These are phyloP conservation scores for Ypsolopha scabrella DNA, from an alignment of 2,888 invertebrate species.

Conservation along the genomic window DNA sequence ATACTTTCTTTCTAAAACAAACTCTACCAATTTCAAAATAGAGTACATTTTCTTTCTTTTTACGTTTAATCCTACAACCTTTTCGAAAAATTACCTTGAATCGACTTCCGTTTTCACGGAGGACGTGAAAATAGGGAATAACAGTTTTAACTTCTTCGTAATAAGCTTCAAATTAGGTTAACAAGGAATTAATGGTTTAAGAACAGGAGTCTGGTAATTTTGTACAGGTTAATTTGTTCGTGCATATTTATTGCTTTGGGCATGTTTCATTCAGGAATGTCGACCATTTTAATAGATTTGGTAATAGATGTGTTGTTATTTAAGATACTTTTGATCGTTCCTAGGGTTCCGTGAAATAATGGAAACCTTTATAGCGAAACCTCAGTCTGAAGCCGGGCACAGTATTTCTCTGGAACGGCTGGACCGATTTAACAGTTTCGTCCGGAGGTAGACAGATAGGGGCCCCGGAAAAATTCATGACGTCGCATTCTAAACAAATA, in stretches of 20 bases:
- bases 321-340: too few relatives aligned
- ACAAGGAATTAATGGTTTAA: slow-evolving; percentile 5
- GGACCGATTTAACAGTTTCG: too few relatives aligned
- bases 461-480: too few relatives aligned
- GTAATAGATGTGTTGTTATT: not conserved
- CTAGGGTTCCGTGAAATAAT: too few relatives aligned
- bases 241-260: slow-evolving; percentile 3
- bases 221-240: slow-evolving; percentile 4
- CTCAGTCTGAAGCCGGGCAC: too few relatives aligned
- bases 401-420: too few relatives aligned
- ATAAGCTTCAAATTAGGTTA: slow-evolving; percentile 10
- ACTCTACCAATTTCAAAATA: slow-evolving; percentile 25
- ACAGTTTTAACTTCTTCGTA: not conserved
- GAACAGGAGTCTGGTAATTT: slow-evolving; percentile 1
- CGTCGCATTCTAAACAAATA: too few relatives aligned
- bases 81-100: slow-evolving; percentile 4
- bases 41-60: slow-evolving; percentile 22
- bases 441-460: too few relatives aligned
- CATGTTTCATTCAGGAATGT: not conserved
- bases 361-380: too few relatives aligned
- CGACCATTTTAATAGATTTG: not conserved
- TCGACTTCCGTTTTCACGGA: slow-evolving; percentile 29
- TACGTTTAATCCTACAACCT: slow-evolving; percentile 13
- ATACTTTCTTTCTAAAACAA: slow-evolving; percentile 23
- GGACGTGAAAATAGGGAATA: slow-evolving; percentile 11